Conservation (phyloP, 2,888 invertebrate genomes). For the Eristalinus sepulchralis region DNA sequence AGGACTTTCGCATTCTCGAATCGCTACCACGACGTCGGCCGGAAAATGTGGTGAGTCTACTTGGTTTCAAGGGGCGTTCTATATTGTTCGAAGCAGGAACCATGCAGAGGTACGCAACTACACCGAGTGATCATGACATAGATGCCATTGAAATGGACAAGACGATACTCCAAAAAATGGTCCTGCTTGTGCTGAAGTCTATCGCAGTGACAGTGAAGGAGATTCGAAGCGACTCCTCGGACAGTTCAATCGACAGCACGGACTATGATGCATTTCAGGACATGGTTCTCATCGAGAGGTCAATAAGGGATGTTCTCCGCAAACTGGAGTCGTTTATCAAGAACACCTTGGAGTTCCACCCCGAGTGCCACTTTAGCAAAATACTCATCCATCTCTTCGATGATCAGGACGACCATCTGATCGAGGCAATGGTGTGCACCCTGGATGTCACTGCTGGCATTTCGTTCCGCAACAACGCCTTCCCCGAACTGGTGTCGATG, state of each 20-base stretch:
- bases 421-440: slow-evolving; percentile 95
- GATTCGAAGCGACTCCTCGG: slow-evolving; percentile 92
- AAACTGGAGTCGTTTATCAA: slow-evolving; percentile 92
- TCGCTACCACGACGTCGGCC: slow-evolving; percentile 79
- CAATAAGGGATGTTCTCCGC: slow-evolving; percentile 90
- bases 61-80: slow-evolving; percentile 78
- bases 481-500: slow-evolving; percentile 90
- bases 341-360: slow-evolving; percentile 90
- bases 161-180: slow-evolving; percentile 92
- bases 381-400: slow-evolving; percentile 93
- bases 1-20: slow-evolving; percentile 87
- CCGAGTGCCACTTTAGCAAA: slow-evolving; percentile 92
- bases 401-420: slow-evolving; percentile 94
- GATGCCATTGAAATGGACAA: slow-evolving; percentile 83
- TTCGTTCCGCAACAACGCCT: slow-evolving; percentile 90
- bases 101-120: slow-evolving; percentile 57
- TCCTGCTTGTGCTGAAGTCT: slow-evolving; percentile 92
- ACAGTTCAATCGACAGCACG: slow-evolving; percentile 91
- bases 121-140: slow-evolving; percentile 42
- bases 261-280: slow-evolving; percentile 94
- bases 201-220: slow-evolving; percentile 95
- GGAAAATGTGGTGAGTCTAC: slow-evolving; percentile 78
- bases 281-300: slow-evolving; percentile 93
- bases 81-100: slow-evolving; percentile 74
- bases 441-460: slow-evolving; percentile 93